phyloP scores from a whole-genome alignment of 1,140 invertebrate genomes.

The Rhagoletis pomonella region DNA sequence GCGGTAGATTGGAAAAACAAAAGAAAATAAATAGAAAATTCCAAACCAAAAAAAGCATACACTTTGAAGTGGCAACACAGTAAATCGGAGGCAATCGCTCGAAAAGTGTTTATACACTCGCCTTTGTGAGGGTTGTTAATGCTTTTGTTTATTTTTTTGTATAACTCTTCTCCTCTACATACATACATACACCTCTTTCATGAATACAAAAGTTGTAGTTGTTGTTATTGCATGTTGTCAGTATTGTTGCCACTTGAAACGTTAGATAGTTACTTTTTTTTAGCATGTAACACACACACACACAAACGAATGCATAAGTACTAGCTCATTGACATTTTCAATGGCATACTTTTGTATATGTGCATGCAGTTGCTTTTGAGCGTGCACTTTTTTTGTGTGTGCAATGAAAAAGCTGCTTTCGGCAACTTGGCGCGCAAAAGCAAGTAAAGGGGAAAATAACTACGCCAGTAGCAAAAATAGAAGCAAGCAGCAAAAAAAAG shows the following conservation, averaged over 20 bases:
- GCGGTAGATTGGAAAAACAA: neutral
- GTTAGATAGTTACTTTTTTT: neutral
- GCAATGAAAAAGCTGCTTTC: too few relatives aligned
- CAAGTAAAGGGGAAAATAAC: too few relatives aligned
- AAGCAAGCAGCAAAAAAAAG: too few relatives aligned
- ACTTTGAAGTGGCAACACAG: slow-evolving; percentile 44
- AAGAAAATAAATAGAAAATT: neutral
- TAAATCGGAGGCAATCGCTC: slow-evolving; percentile 47
- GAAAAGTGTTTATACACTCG: slow-evolving; percentile 49
- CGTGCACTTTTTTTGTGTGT: too few relatives aligned
- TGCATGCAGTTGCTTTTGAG: too few relatives aligned
- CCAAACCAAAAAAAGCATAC: neutral
- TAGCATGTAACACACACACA: neutral
- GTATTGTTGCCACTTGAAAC: slow-evolving; percentile 9
- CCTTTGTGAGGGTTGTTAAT: slow-evolving; percentile 32
- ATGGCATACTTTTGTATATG: too few relatives aligned
- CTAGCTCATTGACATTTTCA: too few relatives aligned
- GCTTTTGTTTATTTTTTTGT: slow-evolving; percentile 16
- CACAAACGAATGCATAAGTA: too few relatives aligned
- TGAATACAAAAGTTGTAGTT: neutral
- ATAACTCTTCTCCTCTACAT: neutral
- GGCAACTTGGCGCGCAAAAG: too few relatives aligned
- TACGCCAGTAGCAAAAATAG: too few relatives aligned
- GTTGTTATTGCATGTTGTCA: neutral
- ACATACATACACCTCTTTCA: neutral